Evolutionary conservation across 1,140 invertebrate genomes (phyloP), one percentile per base, ranked within the genome.

Genomic region (Drosophila kikkawai): DNA sequence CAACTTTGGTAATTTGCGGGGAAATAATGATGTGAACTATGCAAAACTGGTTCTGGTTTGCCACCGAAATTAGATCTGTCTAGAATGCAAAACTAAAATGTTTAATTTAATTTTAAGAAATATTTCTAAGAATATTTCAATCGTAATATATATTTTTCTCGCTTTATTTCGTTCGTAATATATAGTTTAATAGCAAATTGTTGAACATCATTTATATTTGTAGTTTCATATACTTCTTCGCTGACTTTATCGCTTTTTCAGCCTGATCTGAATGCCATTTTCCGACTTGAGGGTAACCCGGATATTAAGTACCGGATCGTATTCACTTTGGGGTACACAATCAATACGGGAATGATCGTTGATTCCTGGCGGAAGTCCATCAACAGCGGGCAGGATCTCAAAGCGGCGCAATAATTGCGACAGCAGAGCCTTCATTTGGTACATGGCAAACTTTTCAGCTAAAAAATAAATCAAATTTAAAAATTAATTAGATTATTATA

Each of bases 371-470:
- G 86, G 59, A 29, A 92, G 47, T 34, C 79, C 56, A 74, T 92
- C 82, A 3, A 82, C 68, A 1, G 91, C 80, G 0, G 92, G 85
- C 58, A 91, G 37, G 3, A 93, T 74, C 75, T 92, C 84, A 70
- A 88, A 93, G 26, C 91, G 79, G 19, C 92, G 82, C 34, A 94
- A 29, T 15, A 94, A 65, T 61, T 93, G 91, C 1, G 93, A 93
- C 12, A 94, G 65, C 5, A 87, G 58, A 0, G 92, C 73, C 84
- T 94, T 94, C 42, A 94, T 65, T 83, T 93, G 80, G 90, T 93
- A 84, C 86, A 94, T 91, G 26, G 93, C 94, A 73, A 88, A 94
- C 78, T 93, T 93, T 55, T 92, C 80, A 44, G 91, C 91, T 92
- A 37, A 0, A 64, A 32, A 9, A 39, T 1, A 34, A 32, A 11